phyloP scores from a whole-genome alignment of 2,888 invertebrate species.

The Dyspetes luteomarginatus region DNA sequence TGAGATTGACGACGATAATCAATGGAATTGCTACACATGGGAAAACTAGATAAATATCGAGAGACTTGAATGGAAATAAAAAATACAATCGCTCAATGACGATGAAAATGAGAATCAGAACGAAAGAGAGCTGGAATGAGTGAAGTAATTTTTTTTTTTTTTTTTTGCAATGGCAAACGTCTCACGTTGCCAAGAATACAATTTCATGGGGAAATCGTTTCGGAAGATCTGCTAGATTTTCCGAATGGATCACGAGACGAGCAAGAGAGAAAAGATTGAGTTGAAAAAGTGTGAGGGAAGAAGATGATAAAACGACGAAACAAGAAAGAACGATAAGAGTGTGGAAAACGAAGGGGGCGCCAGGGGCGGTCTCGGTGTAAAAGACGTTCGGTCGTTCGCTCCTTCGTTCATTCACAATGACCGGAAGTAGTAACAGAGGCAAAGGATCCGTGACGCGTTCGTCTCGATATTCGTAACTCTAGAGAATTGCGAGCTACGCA shows the following conservation, averaged over 20 bases:
- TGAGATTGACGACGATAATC: slow-evolving; percentile 10
- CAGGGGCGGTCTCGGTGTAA: slow-evolving; percentile 35
- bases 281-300: slow-evolving; percentile 16
- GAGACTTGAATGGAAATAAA: not conserved
- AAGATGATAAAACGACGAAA: slow-evolving; percentile 12
- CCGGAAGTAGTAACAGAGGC: slow-evolving; percentile 61
- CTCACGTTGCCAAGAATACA: slow-evolving; percentile 12
- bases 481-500: slow-evolving; percentile 22
- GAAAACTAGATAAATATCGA: slow-evolving; percentile 51
- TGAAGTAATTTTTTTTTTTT: slow-evolving; percentile 23
- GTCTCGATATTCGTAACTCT: slow-evolving; percentile 25
- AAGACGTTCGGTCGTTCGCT: slow-evolving; percentile 62
- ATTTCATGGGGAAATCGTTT: slow-evolving; percentile 45
- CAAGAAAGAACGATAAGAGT: slow-evolving; percentile 31
- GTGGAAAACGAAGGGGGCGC: not conserved
- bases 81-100: slow-evolving; percentile 23
- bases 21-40: slow-evolving; percentile 36
- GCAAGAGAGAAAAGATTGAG: not conserved
- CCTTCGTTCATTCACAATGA: slow-evolving; percentile 61
- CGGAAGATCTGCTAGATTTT: slow-evolving; percentile 52
- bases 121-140: slow-evolving; percentile 7
- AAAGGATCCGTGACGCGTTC: slow-evolving; percentile 53
- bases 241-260: slow-evolving; percentile 33
- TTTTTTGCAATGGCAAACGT: slow-evolving; percentile 4
- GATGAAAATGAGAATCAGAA: slow-evolving; percentile 17